phyloP scores from a whole-genome alignment of 2,888 invertebrate genomes.

The Labia minor region DNA sequence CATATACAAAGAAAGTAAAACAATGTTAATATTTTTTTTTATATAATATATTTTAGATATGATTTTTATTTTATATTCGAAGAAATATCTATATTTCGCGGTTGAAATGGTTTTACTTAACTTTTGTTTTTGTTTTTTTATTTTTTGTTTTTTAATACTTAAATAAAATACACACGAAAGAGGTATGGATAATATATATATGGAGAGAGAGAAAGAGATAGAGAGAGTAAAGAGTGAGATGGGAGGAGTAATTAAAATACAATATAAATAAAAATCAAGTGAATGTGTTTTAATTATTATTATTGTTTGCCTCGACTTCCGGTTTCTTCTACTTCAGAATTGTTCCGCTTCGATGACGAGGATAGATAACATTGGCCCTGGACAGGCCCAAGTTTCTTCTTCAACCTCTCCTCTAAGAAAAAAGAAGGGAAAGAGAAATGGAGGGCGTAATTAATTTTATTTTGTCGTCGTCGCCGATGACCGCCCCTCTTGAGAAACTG shows the following conservation, averaged over 20 bases:
- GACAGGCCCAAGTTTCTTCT: background rate
- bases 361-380: conserved; percentile 1
- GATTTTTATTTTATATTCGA: too few species aligned
- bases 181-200: too few species aligned
- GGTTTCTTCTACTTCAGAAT: background rate
- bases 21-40: too few species aligned
- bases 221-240: background rate
- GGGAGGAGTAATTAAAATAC: conserved; percentile 2
- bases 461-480: background rate
- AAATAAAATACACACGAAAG: too few species aligned
- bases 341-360: background rate
- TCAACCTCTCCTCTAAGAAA: background rate
- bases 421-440: too few species aligned
- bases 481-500: background rate
- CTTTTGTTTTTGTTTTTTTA: too few species aligned
- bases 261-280: conserved; percentile 7
- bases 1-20: too few species aligned
- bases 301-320: background rate
- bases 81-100: too few species aligned
- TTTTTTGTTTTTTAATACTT: too few species aligned
- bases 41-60: too few species aligned
- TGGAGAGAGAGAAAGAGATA: background rate
- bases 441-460: background rate
- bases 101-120: too few species aligned
- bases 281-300: conserved; percentile 9